Conservation (phyloP, 37 sponge, comb jelly and placozoan species). For the Lycopodina hypogea region DNA sequence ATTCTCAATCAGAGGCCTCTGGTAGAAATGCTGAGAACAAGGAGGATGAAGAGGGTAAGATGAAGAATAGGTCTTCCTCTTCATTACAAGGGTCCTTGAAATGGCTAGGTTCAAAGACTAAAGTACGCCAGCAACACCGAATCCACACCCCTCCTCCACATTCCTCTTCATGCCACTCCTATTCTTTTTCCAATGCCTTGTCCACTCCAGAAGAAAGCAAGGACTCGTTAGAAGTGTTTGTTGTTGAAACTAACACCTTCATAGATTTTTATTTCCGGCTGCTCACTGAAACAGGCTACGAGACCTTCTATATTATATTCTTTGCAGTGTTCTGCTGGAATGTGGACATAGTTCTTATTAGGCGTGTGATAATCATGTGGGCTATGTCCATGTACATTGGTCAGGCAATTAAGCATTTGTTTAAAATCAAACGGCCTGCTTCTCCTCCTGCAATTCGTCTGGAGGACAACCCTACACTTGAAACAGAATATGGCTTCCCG, state of each 20-base stretch:
- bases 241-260: constrained; percentile 55
- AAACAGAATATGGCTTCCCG: constrained; percentile 90
- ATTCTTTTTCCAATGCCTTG: background rate
- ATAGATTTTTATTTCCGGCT: constrained; percentile 78
- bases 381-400: constrained; percentile 86
- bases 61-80: background rate
- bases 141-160: background rate
- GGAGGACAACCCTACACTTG: constrained; percentile 63
- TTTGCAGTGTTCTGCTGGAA: constrained; percentile 72
- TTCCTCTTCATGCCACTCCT: constrained; percentile 5
- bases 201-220: background rate
- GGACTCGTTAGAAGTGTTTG: constrained; percentile 9
- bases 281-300: constrained; percentile 85
- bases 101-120: background rate
- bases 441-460: constrained; percentile 73
- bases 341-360: constrained; percentile 52
- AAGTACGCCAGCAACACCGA: background rate
- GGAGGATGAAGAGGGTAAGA: no score
- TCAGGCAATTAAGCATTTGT: constrained; percentile 77
- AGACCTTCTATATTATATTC: constrained; percentile 87
- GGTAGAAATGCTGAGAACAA: background rate
- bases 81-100: background rate
- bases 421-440: constrained; percentile 67
- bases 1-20: background rate
- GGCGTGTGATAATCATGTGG: constrained; percentile 70